A percentile compares a stretch with the other conserved stretches of the same genome.
These are phyloP conservation scores for Numenius phaeopus DNA, from an alignment of 2,797 vertebrate genomes.

Conservation along the genomic window DNA sequence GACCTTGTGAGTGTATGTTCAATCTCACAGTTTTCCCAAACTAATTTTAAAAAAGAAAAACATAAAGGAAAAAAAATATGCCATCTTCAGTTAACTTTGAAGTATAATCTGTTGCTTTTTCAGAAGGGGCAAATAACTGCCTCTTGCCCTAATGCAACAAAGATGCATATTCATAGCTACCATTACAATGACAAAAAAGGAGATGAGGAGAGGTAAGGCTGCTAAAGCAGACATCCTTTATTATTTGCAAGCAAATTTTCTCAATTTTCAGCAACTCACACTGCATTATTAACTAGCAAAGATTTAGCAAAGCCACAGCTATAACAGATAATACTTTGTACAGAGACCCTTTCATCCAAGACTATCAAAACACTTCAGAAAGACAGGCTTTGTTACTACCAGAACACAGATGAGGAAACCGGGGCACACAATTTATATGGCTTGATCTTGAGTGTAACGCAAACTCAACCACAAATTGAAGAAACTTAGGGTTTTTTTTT, in stretches of 20 bases:
- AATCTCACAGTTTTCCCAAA: background rate
- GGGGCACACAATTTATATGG: background rate
- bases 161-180: background rate
- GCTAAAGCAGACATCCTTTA: background rate
- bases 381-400: background rate
- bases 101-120: background rate
- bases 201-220: background rate
- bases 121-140: background rate
- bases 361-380: background rate
- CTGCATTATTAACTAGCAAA: conserved; percentile 17
- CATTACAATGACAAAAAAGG: background rate
- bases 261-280: conserved; percentile 31
- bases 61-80: background rate
- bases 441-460: background rate
- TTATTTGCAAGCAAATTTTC: conserved; percentile 21
- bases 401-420: background rate
- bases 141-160: background rate
- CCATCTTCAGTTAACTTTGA: background rate
- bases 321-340: background rate
- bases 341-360: background rate
- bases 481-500: background rate
- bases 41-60: background rate
- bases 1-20: background rate
- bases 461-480: background rate
- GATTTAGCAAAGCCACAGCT: background rate